Conservation (phyloP, 2,797 vertebrate genomes). For the Tolypeutes matacus region DNA sequence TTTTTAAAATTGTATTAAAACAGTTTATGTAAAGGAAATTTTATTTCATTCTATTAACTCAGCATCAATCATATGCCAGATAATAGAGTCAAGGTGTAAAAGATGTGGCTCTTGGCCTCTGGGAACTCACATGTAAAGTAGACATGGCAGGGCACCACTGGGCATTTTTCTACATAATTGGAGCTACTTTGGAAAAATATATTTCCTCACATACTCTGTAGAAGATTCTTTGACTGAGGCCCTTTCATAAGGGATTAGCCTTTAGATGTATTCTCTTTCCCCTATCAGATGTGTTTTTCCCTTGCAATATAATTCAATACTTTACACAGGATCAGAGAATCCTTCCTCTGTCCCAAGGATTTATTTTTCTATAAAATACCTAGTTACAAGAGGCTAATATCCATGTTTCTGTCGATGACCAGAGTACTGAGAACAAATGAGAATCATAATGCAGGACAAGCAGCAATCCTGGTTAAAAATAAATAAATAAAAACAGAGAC, state of each 20-base stretch:
- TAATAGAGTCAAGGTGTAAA: conserved; percentile 26
- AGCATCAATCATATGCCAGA: neutral
- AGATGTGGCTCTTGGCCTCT: neutral
- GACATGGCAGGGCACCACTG: neutral
- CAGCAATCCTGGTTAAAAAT: conserved; percentile 32
- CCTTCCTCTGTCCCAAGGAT: neutral
- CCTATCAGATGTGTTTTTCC: conserved; percentile 47
- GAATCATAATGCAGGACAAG: neutral
- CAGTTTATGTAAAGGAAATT: neutral
- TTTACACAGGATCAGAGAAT: conserved; percentile 8
- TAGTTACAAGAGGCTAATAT: conserved; percentile 22
- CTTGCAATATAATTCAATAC: conserved; percentile 44
- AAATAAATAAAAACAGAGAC: conserved; percentile 59
- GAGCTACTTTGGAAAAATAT: neutral
- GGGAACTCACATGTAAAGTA: conserved; percentile 21
- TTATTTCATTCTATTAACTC: conserved; percentile 44
- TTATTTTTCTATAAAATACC: conserved; percentile 45
- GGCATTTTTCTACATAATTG: conserved; percentile 4
- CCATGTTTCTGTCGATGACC: neutral
- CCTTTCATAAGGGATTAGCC: conserved; percentile 56
- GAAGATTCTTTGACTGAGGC: conserved; percentile 48
- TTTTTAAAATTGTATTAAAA: neutral
- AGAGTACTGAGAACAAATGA: conserved; percentile 15
- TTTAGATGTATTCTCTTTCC: conserved; percentile 43
- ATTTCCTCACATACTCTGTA: conserved; percentile 39